phyloP scores from a whole-genome alignment of 1,140 invertebrate species.

The Aphaenogaster floridana region DNA sequence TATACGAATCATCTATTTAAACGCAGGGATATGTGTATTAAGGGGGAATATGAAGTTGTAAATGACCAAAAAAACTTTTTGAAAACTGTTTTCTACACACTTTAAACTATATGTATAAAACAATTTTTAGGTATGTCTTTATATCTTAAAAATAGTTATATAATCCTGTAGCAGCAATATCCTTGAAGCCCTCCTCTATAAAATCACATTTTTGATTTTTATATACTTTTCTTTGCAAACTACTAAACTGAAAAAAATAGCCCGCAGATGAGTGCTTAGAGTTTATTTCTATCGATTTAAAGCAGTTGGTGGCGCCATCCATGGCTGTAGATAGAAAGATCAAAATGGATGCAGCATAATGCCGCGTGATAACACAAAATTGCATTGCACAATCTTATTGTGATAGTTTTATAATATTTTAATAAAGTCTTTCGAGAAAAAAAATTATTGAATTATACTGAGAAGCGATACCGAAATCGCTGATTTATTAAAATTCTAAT shows the following conservation, averaged over 20 bases:
- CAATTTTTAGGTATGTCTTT: too few species aligned
- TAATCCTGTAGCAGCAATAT: too few species aligned
- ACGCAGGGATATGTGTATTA: background rate
- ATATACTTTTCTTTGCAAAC: too few species aligned
- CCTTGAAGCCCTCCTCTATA: too few species aligned
- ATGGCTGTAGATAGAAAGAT: constrained; percentile 31
- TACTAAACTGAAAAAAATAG: too few species aligned
- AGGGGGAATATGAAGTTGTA: too few species aligned
- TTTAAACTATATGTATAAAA: too few species aligned
- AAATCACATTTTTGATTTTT: too few species aligned
- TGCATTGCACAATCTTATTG: background rate
- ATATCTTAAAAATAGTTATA: too few species aligned
- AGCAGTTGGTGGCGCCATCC: constrained; percentile 66
- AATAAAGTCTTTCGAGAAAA: background rate
- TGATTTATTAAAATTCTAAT: background rate
- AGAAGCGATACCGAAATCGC: background rate
- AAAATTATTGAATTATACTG: background rate
- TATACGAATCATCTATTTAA: constrained; percentile 47
- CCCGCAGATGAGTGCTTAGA: too few species aligned
- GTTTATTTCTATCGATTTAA: background rate
- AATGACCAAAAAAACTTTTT: too few species aligned
- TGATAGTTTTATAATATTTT: background rate
- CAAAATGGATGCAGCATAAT: constrained; percentile 37
- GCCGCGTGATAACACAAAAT: constrained; percentile 42
- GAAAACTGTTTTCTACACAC: too few species aligned